Evolutionary conservation across 2,888 invertebrate genomes (phyloP).

Genomic region (Euclidia mi): DNA sequence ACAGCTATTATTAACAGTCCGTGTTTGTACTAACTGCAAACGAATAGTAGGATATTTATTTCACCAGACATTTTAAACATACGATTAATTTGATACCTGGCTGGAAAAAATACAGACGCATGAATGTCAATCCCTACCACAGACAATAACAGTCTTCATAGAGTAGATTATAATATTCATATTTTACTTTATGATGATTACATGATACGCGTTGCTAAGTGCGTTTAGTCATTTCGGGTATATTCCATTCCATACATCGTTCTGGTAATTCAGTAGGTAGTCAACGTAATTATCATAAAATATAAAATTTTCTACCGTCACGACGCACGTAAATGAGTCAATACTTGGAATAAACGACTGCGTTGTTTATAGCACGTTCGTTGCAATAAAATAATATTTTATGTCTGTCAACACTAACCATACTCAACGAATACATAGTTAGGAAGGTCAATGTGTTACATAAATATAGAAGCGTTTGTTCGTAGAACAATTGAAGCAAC

Average conservation of each 20-base stretch:
- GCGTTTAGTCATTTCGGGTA: conserved; percentile 14
- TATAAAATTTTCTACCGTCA: conserved; percentile 22
- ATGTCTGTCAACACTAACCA: conserved; percentile 68
- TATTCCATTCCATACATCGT: conserved; percentile 9
- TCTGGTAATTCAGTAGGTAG: conserved; percentile 20
- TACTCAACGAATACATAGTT: conserved; percentile 61
- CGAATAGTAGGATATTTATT: conserved; percentile 43
- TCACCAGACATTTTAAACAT: conserved; percentile 33
- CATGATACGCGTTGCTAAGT: conserved; percentile 10
- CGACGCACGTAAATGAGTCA: conserved; percentile 19
- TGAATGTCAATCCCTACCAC: no score
- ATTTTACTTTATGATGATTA: conserved; percentile 14
- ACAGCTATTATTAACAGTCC: conserved; percentile 52
- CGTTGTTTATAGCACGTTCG: conserved; percentile 29
- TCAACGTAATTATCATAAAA: conserved; percentile 35
- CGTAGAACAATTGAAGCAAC: conserved; percentile 42
- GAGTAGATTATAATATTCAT: no score
- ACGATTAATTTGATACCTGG: conserved; percentile 38
- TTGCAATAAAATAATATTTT: conserved; percentile 50
- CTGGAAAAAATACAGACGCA: conserved; percentile 3
- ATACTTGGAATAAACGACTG: conserved; percentile 27
- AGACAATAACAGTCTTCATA: no score
- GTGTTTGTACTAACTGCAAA: conserved; percentile 48
- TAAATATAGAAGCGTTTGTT: conserved; percentile 36
- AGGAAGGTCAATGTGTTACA: conserved; percentile 50